Conservation (phyloP, 2,113 vertebrate species). For the Theristicus caerulescens region DNA sequence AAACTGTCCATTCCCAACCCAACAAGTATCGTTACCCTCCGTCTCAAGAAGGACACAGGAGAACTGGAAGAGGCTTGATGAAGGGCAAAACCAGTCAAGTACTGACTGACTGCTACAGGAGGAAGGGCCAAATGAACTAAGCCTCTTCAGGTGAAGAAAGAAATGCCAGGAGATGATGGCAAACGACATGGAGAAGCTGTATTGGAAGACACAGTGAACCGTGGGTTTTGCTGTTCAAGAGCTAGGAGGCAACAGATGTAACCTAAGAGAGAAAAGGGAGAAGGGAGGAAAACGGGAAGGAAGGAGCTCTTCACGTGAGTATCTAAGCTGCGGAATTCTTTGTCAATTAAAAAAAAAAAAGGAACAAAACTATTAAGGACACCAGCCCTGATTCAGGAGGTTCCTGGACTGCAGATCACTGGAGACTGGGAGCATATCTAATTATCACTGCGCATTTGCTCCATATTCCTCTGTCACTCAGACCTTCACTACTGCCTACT, state of each 20-base stretch:
- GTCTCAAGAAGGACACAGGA: neutral
- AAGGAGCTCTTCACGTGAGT: neutral
- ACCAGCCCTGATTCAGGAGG: neutral
- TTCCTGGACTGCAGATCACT: neutral
- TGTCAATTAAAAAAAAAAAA: neutral
- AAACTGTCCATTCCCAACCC: neutral
- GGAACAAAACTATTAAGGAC: neutral
- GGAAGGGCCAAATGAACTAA: neutral
- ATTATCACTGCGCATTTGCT: neutral
- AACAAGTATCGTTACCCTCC: neutral
- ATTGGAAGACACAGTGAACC: neutral
- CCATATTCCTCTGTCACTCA: neutral
- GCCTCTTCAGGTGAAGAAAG: neutral
- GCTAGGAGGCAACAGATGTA: neutral
- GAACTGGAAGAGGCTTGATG: neutral
- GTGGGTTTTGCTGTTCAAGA: neutral
- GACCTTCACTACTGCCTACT: neutral
- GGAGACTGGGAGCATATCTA: neutral
- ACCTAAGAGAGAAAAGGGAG: neutral
- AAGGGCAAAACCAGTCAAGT: neutral
- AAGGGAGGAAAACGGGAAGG: neutral
- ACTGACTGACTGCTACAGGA: neutral
- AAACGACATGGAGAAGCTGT: neutral
- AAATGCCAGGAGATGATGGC: neutral
- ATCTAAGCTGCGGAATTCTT: neutral